These are phyloP conservation scores for Saxidomus purpurata DNA, from an alignment of 1,140 invertebrate species.

Conservation along the genomic window DNA sequence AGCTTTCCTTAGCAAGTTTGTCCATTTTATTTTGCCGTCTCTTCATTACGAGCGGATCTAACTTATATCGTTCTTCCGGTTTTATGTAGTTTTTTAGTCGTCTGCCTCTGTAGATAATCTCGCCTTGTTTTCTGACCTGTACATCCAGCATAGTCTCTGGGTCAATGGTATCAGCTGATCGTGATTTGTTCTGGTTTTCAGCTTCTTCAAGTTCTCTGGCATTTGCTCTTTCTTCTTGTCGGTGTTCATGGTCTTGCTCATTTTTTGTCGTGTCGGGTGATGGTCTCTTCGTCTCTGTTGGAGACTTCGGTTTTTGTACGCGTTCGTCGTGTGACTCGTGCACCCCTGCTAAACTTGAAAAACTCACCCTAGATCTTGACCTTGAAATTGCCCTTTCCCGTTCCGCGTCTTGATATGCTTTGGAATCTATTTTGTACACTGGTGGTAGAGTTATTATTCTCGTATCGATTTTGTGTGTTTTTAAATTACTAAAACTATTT, in stretches of 20 bases:
- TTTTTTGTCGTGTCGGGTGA: not conserved
- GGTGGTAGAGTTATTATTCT: slow-evolving; percentile 25
- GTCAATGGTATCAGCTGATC: slow-evolving; percentile 15
- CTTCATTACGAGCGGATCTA: slow-evolving; percentile 57
- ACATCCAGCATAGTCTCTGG: slow-evolving; percentile 43
- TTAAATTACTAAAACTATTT: not conserved
- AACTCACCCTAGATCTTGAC: slow-evolving; percentile 49
- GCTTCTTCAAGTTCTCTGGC: not conserved
- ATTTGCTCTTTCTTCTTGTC: not conserved
- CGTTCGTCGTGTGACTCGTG: slow-evolving; percentile 2
- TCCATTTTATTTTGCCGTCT: slow-evolving; percentile 58
- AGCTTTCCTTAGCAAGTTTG: slow-evolving; percentile 47
- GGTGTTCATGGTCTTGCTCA: not conserved
- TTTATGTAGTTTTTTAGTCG: slow-evolving; percentile 45
- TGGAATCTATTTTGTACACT: slow-evolving; percentile 52
- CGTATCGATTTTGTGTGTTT: not conserved
- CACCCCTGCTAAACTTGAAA: not conserved
- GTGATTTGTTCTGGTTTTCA: not conserved
- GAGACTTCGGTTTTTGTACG: not conserved
- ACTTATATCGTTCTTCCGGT: slow-evolving; percentile 53
- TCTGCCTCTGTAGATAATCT: slow-evolving; percentile 26
- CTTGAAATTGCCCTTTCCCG: slow-evolving; percentile 28
- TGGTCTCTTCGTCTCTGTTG: not conserved
- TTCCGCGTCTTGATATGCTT: slow-evolving; percentile 57
- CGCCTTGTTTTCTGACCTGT: not conserved